Evolutionary conservation across 1,140 invertebrate genomes (phyloP), one percentile per base, ranked within the genome.

Genomic region (Augochlora pura): DNA sequence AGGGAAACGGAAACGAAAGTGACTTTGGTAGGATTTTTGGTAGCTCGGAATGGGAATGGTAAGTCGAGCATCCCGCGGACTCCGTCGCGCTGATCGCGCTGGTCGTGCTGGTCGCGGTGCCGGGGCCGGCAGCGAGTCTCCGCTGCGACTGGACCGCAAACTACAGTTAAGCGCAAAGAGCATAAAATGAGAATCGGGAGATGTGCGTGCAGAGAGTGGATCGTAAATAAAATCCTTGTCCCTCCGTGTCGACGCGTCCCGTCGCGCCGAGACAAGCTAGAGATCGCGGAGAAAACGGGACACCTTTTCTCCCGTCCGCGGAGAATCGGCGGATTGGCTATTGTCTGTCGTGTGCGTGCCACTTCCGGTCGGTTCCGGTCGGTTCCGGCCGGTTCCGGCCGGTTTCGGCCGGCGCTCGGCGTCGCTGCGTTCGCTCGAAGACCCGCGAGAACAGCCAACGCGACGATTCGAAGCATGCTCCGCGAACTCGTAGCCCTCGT

Each of bases 141-240:
- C 86, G 82, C 70, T 83, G 83, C 75, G 85, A 88, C 79, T 64
- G 88, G 82, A 91, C 90, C 89, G 82, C 88, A 86, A 87, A 90
- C 87, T 90, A 90, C 89, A 90, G 88, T 90, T 90, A 89, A 83
- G 83, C 81, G 84, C 84, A 86, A 89, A 81, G 76, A 88, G 84
- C 84, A 88, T 88, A 89, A 88, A 89, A 88, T 84, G 84, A 88
- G 83, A 82, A 86, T 88, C 82, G 86, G 82, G 83, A 80, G 77
- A 84, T 80, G 86, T 85, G 84, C 81, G 81, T 83, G 83, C 74
- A 42, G 73, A 42, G 72, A 87, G 71, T 83, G 79, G 83, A 86
- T 88, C 86, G 81, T 88, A 88, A 88, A 88, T 88, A 88, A 88
- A 86, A 87, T 87, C 76, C 83, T 87, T 81, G 80, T 88, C 86